Conservation (phyloP, 2,888 invertebrate genomes). For the Marronus borbonicus region DNA sequence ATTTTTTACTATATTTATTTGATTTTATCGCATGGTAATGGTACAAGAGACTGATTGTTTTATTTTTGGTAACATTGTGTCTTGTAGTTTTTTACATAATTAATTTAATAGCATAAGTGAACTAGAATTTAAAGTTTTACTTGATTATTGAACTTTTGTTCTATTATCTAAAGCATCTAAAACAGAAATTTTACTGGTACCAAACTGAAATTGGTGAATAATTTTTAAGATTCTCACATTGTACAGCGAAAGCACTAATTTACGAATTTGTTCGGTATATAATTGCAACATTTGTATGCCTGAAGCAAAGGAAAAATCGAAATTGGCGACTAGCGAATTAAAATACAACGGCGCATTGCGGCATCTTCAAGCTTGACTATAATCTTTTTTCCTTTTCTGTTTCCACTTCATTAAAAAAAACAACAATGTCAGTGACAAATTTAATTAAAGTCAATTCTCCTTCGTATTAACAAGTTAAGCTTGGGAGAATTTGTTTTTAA, state of each 20-base stretch:
- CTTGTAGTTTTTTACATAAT: too few species aligned
- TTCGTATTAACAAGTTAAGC: constrained; percentile 8
- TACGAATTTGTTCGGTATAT: constrained; percentile 20
- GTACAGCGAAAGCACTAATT: constrained; percentile 17
- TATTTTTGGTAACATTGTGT: too few species aligned
- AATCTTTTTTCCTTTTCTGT: constrained; percentile 24
- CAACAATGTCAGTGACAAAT: constrained; percentile 6
- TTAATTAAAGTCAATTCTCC: constrained; percentile 28
- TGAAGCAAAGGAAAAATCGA: constrained; percentile 33
- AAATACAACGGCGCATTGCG: constrained; percentile 38
- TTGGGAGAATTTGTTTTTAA: not conserved
- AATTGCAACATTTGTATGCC: constrained; percentile 28
- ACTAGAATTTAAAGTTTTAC: too few species aligned
- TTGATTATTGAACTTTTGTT: too few species aligned
- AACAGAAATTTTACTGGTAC: too few species aligned
- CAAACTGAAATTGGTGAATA: too few species aligned
- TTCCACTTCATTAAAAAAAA: constrained; percentile 30
- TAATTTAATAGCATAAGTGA: too few species aligned
- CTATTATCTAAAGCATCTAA: too few species aligned
- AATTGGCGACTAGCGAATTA: constrained; percentile 18
- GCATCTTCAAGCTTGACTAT: constrained; percentile 25
- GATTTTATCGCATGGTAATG: too few species aligned
- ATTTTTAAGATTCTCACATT: constrained; percentile 9
- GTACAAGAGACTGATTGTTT: too few species aligned
- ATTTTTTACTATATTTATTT: too few species aligned